A percentile compares a stretch with the other conserved stretches of the same genome.
Conservation (phyloP, 2,888 invertebrate species). For the Clivina fossor region DNA sequence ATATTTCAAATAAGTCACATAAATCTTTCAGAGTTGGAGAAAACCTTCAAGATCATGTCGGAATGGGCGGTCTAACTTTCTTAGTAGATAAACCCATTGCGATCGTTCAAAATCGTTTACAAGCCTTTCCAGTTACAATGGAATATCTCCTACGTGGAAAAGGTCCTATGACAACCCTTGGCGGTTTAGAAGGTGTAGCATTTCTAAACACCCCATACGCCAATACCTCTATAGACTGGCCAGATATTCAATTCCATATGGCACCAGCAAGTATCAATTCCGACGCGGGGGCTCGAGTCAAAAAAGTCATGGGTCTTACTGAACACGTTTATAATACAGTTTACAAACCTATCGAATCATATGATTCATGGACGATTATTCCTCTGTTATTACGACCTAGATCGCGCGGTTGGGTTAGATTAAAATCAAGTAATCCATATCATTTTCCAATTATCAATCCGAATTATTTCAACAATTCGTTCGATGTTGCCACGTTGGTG, state of each 20-base stretch:
- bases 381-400: conserved; percentile 79
- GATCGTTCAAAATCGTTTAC: conserved; percentile 71
- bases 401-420: conserved; percentile 74
- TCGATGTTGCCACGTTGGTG: conserved; percentile 77
- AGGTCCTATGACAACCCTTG: conserved; percentile 85
- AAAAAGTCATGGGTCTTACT: conserved; percentile 77
- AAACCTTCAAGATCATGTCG: conserved; percentile 87
- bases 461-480: conserved; percentile 83
- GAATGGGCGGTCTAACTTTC: conserved; percentile 80
- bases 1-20: too few relatives aligned
- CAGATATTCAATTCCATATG: conserved; percentile 91
- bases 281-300: conserved; percentile 66
- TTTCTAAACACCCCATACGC: conserved; percentile 85
- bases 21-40: conserved; percentile 71
- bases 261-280: conserved; percentile 86
- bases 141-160: conserved; percentile 75
- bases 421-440: conserved; percentile 80
- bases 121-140: conserved; percentile 63
- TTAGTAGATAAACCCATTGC: conserved; percentile 80
- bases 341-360: conserved; percentile 77
- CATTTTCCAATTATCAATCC: conserved; percentile 88
- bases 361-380: conserved; percentile 80
- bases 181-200: conserved; percentile 85
- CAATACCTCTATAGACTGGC: conserved; percentile 75
- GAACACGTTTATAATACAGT: conserved; percentile 79